Evolutionary conservation across 2,888 invertebrate genomes (phyloP).

Genomic region (Ochropacha duplaris): DNA sequence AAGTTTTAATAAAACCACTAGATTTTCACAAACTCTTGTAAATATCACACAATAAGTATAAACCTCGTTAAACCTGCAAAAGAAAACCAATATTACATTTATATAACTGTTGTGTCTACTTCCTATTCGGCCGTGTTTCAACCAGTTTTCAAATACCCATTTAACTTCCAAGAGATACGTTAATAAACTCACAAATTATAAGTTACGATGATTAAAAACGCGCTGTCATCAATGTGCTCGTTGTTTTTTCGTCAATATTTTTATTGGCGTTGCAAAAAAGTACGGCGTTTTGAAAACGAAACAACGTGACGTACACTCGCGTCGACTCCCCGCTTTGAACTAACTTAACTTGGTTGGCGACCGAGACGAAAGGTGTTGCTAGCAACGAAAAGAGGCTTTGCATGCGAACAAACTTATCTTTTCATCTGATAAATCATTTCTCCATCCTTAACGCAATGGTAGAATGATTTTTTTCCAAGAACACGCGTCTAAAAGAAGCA

Average conservation of each 20-base stretch:
- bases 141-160: constrained; percentile 44
- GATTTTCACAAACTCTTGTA: constrained; percentile 38
- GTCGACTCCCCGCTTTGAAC: constrained; percentile 46
- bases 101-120: constrained; percentile 66
- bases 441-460: constrained; percentile 14
- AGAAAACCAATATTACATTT: constrained; percentile 60
- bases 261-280: constrained; percentile 31
- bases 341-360: constrained; percentile 32
- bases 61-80: constrained; percentile 51
- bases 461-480: constrained; percentile 4
- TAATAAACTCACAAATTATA: constrained; percentile 5
- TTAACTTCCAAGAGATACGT: constrained; percentile 10
- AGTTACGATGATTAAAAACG: neutral
- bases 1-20: constrained; percentile 26
- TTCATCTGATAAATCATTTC: constrained; percentile 3
- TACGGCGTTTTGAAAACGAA: constrained; percentile 10
- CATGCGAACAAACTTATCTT: constrained; percentile 13
- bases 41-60: constrained; percentile 52
- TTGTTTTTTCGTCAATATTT: constrained; percentile 30
- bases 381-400: constrained; percentile 49
- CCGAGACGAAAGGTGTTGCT: constrained; percentile 42
- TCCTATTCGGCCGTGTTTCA: constrained; percentile 40
- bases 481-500: constrained; percentile 2
- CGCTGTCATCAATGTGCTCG: constrained; percentile 31
- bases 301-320: constrained; percentile 35